phyloP scores from a whole-genome alignment of 2,113 vertebrate genomes.

The Carassius carassius region DNA sequence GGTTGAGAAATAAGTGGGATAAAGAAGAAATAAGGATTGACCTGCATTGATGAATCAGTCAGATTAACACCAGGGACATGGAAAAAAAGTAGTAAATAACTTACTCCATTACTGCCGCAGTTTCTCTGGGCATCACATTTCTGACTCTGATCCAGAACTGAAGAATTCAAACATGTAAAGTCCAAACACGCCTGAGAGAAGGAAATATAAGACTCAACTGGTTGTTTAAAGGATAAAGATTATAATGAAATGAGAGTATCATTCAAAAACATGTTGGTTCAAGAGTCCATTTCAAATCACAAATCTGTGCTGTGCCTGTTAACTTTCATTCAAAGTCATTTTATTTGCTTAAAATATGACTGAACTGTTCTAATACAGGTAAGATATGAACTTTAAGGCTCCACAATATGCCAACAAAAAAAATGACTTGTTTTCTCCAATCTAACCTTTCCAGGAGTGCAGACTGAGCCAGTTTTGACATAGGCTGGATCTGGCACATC shows the following conservation, averaged over 20 bases:
- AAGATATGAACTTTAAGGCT: background rate
- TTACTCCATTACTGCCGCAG: slow-evolving; percentile 80
- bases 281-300: background rate
- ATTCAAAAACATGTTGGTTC: background rate
- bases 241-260: background rate
- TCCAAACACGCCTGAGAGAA: slow-evolving; percentile 76
- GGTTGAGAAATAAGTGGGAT: background rate
- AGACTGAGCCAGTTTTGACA: slow-evolving; percentile 81
- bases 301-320: background rate
- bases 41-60: background rate
- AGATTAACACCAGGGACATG: background rate
- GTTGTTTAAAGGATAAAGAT: background rate
- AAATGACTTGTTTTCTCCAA: no score
- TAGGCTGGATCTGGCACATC: slow-evolving; percentile 86
- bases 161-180: slow-evolving; percentile 79
- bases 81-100: slow-evolving; percentile 31
- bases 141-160: slow-evolving; percentile 72
- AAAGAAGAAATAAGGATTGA: background rate
- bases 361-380: background rate
- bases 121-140: slow-evolving; percentile 74
- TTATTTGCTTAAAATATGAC: background rate
- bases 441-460: slow-evolving; percentile 78
- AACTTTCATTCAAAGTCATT: background rate
- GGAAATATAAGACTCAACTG: background rate
- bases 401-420: background rate